Conservation (phyloP, 2,888 invertebrate genomes). For the Cerastis rubricosa region DNA sequence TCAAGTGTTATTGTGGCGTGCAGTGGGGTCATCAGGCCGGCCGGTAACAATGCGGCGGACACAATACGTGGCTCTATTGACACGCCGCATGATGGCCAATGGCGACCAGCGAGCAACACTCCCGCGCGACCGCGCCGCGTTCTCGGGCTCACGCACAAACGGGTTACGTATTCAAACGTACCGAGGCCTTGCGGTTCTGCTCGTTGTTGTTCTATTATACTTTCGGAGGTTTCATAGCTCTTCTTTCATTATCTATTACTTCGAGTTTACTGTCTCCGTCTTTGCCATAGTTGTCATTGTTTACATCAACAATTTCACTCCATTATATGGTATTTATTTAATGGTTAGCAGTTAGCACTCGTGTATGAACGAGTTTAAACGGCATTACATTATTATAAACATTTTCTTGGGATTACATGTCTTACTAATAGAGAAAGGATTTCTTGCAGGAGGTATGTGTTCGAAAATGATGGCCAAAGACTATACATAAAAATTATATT, state of each 20-base stretch:
- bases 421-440: conserved; percentile 1
- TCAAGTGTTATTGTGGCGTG: conserved; percentile 77
- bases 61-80: conserved; percentile 79
- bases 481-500: not conserved
- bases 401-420: conserved; percentile 4
- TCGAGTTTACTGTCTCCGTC: not conserved
- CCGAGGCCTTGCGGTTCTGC: conserved; percentile 21
- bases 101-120: conserved; percentile 48
- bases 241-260: conserved; percentile 11
- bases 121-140: conserved; percentile 40
- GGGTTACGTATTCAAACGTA: conserved; percentile 42
- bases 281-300: conserved; percentile 7
- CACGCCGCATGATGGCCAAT: conserved; percentile 69
- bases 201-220: conserved; percentile 16
- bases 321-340: conserved; percentile 19
- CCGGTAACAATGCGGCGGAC: conserved; percentile 76
- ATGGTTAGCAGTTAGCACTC: conserved; percentile 9
- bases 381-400: not conserved
- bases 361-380: conserved; percentile 2
- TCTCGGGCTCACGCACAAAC: conserved; percentile 48
- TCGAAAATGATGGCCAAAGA: not conserved
- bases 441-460: not conserved
- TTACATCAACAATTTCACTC: conserved; percentile 27
- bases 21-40: conserved; percentile 81
- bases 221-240: not conserved